Base-by-base conservation (phyloP, 2,888 invertebrate genomes). In the Coleophora flavipennella region DNA sequence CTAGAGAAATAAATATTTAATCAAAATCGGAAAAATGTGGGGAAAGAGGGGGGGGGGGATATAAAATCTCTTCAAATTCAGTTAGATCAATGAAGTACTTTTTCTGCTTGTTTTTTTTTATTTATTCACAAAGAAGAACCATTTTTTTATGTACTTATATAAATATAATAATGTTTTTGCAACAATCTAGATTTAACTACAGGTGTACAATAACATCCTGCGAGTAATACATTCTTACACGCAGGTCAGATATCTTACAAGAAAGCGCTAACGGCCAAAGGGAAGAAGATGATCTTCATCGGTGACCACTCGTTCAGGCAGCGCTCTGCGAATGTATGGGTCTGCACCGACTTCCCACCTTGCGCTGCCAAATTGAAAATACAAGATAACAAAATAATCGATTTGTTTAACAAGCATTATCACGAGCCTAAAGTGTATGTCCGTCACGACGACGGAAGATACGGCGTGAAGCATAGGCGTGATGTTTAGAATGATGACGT, bases 291-390 rank as follows among this genome's bases (percentile, higher is more conserved):
- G 35, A 42, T 54, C 8, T 25, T 52, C 12, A 31, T 47, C 0
- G 47, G 40, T 25, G 55, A 50, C 1, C 48, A 44, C 33, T 48
- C 50, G 8, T 55, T 40, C 35, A 35, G 39, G 0, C 29, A 45
- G 31, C 26, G 43, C 1, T 44, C 35, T 9, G 13, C 27, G 2
- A 44, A 35, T 1, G 13, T 29, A 7, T 53, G 48, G 46, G 13
- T 29, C 3, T 55, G 55, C 28, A 48, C 49, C 3, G 46, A 42
- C 14, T 8, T 31, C 7, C 37, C 32, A 0, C 35, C 44, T 0
- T 69, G 68, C 37, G 62, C 55, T 11, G 65, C 63, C 0, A 62
- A 54, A 38, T 9, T 69, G 8, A 53, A 37, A 20, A 14, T 62
- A 50, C 12, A 3, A 26, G 0, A 40, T 46, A 1, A 46, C 0